Evolutionary conservation across 1,140 invertebrate genomes (phyloP).

Genomic region (Ostrea edulis): DNA sequence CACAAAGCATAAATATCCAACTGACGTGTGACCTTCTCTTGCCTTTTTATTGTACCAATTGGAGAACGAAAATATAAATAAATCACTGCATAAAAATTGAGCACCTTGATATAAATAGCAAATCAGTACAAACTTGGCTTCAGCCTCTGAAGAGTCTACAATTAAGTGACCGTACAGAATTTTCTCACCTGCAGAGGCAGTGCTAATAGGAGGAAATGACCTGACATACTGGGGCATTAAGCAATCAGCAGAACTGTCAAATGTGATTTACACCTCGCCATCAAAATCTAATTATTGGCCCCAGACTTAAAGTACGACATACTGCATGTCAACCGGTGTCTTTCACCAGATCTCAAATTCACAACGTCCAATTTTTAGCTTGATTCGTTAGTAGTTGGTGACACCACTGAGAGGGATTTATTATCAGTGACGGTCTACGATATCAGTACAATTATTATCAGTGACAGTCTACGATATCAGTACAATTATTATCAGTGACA

Average conservation of each 20-base stretch:
- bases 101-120: neutral
- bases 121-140: neutral
- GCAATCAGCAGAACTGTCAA: conserved; percentile 20
- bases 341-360: no score
- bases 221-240: neutral
- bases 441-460: no score
- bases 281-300: conserved; percentile 26
- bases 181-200: conserved; percentile 1
- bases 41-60: neutral
- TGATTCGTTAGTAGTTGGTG: no score
- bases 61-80: neutral
- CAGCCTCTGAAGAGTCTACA: neutral
- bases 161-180: no score
- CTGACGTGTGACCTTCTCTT: neutral
- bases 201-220: conserved; percentile 26
- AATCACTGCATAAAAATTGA: neutral
- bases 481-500: no score
- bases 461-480: no score
- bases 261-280: conserved; percentile 1
- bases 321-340: no score
- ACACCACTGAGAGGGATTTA: no score
- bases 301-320: neutral
- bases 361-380: no score
- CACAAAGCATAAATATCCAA: neutral
- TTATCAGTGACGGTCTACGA: no score